A percentile compares a stretch with the other conserved stretches of the same genome.
These are phyloP conservation scores for Rhinichthys klamathensis DNA, from an alignment of 2,113 vertebrate species.

Conservation along the genomic window DNA sequence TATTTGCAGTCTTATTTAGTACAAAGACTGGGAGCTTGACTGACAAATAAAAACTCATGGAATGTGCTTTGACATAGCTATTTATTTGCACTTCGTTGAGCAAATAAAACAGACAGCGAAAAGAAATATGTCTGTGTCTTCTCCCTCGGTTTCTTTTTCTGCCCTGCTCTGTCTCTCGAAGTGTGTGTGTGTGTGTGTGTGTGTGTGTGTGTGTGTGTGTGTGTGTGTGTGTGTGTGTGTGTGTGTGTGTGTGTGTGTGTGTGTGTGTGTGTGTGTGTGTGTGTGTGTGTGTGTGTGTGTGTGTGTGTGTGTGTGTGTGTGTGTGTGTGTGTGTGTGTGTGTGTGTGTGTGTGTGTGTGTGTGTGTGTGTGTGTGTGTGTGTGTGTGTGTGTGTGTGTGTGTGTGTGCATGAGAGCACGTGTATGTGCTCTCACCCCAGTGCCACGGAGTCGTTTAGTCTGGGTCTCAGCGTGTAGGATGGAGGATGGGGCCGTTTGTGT, in stretches of 20 bases:
- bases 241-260: neutral
- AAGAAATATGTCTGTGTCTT: neutral
- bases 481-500: constrained; percentile 23
- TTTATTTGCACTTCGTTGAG: constrained; percentile 8
- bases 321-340: neutral
- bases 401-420: neutral
- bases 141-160: neutral
- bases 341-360: neutral
- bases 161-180: neutral
- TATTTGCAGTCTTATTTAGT: neutral
- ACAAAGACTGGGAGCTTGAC: neutral
- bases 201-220: neutral
- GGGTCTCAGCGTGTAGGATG: constrained; percentile 1
- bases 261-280: neutral
- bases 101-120: constrained; percentile 1
- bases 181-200: neutral
- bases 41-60: neutral
- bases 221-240: neutral
- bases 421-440: constrained; percentile 23
- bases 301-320: neutral
- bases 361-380: constrained; percentile 6
- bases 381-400: neutral
- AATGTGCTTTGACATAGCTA: neutral
- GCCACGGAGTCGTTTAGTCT: constrained; percentile 58
- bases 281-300: neutral